Evolutionary conservation across 1,140 invertebrate genomes (phyloP).

Genomic region (Oryctes rhinoceros): DNA sequence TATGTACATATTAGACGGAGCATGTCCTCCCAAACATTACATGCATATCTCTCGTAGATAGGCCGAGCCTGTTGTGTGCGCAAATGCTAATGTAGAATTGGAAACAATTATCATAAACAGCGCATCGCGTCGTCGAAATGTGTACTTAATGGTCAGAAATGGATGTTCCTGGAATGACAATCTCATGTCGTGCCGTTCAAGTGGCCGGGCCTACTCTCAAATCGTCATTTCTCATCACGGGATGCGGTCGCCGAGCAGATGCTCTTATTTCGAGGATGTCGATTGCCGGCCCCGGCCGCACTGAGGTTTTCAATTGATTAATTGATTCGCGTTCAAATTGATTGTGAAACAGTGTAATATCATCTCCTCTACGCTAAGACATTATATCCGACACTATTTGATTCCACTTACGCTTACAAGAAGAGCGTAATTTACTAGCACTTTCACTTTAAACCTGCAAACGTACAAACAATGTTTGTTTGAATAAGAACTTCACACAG

Average conservation of each 20-base stretch:
- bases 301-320: neutral
- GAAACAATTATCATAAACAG: conserved; percentile 19
- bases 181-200: neutral
- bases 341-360: neutral
- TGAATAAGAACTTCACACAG: no score
- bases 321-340: neutral
- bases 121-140: neutral
- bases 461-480: no score
- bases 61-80: neutral
- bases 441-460: no score
- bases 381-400: no score
- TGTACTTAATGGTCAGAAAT: conserved; percentile 19
- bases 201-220: neutral
- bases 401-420: no score
- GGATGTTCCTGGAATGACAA: neutral
- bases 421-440: no score
- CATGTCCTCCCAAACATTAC: no score
- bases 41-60: no score
- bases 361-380: no score
- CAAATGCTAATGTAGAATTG: neutral
- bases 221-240: neutral
- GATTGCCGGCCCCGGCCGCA: neutral
- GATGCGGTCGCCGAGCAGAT: neutral
- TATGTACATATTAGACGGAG: no score
- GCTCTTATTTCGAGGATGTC: neutral